Evolutionary conservation across 2,888 invertebrate genomes (phyloP).

Genomic region (Euzetes globulus): DNA sequence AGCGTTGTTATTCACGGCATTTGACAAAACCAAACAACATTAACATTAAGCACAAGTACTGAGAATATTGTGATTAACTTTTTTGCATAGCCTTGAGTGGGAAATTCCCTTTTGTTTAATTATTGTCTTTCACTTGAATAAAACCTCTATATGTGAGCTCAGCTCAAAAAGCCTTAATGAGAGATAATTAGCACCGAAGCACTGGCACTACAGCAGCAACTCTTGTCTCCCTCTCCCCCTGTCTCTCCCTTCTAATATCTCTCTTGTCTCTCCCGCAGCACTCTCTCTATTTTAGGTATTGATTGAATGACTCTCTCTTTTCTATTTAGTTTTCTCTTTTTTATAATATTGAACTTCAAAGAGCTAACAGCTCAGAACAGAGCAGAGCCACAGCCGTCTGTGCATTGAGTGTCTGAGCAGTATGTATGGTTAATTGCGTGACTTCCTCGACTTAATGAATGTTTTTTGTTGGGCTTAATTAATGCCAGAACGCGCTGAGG

Average conservation of each 20-base stretch:
- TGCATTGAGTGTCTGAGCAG: background rate
- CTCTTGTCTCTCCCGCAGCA: slow-evolving; percentile 32
- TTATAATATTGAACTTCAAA: slow-evolving; percentile 28
- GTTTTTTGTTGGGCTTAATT: slow-evolving; percentile 30
- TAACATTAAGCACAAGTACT: background rate
- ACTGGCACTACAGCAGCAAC: background rate
- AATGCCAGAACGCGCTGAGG: slow-evolving; percentile 24
- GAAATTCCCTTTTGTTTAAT: slow-evolving; percentile 31
- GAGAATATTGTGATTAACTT: background rate
- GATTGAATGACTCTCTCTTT: slow-evolving; percentile 34
- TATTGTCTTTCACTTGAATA: slow-evolving; percentile 25
- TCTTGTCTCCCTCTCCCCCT: slow-evolving; percentile 12
- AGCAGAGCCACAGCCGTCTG: background rate
- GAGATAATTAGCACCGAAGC: slow-evolving; percentile 29
- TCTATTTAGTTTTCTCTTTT: slow-evolving; percentile 22
- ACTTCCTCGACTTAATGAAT: slow-evolving; percentile 30
- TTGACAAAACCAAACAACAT: slow-evolving; percentile 27
- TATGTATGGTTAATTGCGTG: slow-evolving; percentile 25
- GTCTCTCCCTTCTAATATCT: too few species aligned
- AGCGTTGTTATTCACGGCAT: slow-evolving; percentile 29
- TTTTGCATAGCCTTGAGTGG: background rate
- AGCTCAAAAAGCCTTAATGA: slow-evolving; percentile 19
- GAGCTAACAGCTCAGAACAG: background rate
- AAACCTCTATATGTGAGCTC: slow-evolving; percentile 2
- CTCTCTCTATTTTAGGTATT: slow-evolving; percentile 26